Evolutionary conservation across 2,113 vertebrate species (phyloP), one percentile per base, ranked within the genome.

Genomic region (Eulemur macaco): DNA sequence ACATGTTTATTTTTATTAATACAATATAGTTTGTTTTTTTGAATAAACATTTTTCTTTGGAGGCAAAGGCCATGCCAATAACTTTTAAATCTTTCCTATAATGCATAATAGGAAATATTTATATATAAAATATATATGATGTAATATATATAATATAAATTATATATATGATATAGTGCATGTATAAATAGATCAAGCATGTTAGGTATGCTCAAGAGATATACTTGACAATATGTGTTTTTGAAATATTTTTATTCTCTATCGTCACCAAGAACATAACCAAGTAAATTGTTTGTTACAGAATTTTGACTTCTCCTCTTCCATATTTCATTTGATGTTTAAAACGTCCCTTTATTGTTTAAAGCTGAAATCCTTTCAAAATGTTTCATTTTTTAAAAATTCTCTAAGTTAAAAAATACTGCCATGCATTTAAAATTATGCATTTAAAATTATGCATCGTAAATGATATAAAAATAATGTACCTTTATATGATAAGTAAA

Each of bases 311-410:
- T 77, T 88, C 89, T 94, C 29, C 14, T 84, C 37, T 92, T 47
- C 45, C 34, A 84, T 1, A 82, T 94, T 91, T 34, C 21, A 71
- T 95, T 83, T 83, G 78, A 45, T 95, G 68, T 91, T 94, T 85
- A 77, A 80, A 95, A 54, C 20, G 39, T 77, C 20, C 84, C 54
- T 68, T 90, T 83, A 8, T 89, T 77, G 8, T 76, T 71, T 50
- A 93, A 94, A 86, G 45, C 63, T 71, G 56, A 92, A 69, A 31
- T 45, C 21, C 66, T 91, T 92, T 83, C 37, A 93, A 84, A 94
- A 52, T 81, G 11, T 54, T 91, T 83, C n/a, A 52, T 86, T 91
- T 80, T 94, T 54, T 6, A 45, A 78, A 91, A 78, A 64, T 21
- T n/a, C n/a, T 45, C 21, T 20, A 86, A 89, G 52, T 86, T 60